phyloP scores from a whole-genome alignment of 2,797 vertebrate species.

The Sylvia borin region DNA sequence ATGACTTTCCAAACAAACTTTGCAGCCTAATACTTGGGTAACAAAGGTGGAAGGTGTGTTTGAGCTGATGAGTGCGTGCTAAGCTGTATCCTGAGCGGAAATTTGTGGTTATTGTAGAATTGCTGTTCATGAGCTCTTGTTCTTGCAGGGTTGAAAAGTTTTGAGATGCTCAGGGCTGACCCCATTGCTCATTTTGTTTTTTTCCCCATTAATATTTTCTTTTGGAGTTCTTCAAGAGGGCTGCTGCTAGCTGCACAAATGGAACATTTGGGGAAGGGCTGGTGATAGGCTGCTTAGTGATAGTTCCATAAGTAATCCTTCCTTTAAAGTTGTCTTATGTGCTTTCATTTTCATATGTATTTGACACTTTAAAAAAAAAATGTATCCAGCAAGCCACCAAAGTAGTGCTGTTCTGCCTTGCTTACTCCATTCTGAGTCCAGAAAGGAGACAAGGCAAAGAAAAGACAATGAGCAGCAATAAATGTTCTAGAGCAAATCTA shows the following conservation, averaged over 20 bases:
- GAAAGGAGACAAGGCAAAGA: background rate
- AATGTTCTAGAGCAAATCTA: background rate
- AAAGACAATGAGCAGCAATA: background rate
- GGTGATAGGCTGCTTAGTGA: background rate
- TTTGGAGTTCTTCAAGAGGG: background rate
- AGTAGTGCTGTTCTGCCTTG: background rate
- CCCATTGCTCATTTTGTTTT: background rate
- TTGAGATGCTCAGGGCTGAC: background rate
- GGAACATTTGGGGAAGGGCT: background rate
- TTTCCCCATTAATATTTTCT: background rate
- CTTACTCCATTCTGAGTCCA: background rate
- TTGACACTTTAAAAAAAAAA: background rate
- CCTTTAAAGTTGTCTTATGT: background rate
- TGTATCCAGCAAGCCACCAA: background rate
- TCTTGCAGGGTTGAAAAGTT: background rate
- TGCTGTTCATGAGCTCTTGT: background rate
- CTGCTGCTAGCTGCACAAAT: background rate
- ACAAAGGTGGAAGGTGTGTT: background rate
- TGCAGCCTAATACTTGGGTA: background rate
- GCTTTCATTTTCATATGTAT: background rate
- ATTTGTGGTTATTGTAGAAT: background rate
- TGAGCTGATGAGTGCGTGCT: accelerated
- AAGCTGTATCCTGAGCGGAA: background rate
- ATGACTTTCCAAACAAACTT: background rate
- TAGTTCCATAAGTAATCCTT: background rate